Percentiles rank a stretch among this genome's conserved stretches.
phyloP scores from a whole-genome alignment of 2,797 vertebrate genomes.

The Melanotaenia trifasciata region DNA sequence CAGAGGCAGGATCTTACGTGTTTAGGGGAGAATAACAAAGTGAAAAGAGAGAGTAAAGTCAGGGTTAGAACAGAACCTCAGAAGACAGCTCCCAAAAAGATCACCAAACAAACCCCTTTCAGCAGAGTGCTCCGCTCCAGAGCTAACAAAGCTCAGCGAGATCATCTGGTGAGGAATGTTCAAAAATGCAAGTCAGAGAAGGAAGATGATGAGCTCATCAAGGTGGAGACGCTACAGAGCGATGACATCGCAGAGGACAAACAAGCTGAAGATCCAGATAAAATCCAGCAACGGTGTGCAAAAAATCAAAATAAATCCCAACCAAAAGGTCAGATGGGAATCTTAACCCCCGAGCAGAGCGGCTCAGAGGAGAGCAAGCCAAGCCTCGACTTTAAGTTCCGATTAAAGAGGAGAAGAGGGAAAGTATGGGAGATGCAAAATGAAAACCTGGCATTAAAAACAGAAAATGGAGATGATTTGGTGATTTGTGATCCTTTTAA shows the following conservation, averaged over 20 bases:
- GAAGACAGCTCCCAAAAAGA: constrained; percentile 42
- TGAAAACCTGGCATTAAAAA: constrained; percentile 50
- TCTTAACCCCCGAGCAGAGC: constrained; percentile 23
- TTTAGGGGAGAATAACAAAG: constrained; percentile 40
- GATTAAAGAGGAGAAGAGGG: constrained; percentile 82
- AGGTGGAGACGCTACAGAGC: constrained; percentile 1
- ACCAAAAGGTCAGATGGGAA: constrained; percentile 19
- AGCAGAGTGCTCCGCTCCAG: constrained; percentile 62
- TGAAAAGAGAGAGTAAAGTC: constrained; percentile 34
- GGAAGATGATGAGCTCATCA: constrained; percentile 14
- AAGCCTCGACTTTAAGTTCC: constrained; percentile 78
- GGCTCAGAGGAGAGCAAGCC: constrained; percentile 63
- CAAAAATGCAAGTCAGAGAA: constrained; percentile 50
- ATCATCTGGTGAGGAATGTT: constrained; percentile 42
- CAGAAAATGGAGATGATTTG: constrained; percentile 51
- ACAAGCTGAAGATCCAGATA: not conserved
- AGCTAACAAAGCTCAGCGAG: constrained; percentile 36
- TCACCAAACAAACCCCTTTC: constrained; percentile 36
- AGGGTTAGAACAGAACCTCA: constrained; percentile 43
- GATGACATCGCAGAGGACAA: constrained; percentile 20
- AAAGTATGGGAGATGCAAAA: constrained; percentile 84
- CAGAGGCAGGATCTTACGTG: constrained; percentile 1
- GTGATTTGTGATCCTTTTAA: constrained; percentile 79
- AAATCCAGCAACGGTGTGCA: not conserved
- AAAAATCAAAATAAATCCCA: not conserved